Percentiles rank a stretch among this genome's conserved stretches.
phyloP scores from a whole-genome alignment of 2,113 vertebrate genomes.

The Ciconia maguari region DNA sequence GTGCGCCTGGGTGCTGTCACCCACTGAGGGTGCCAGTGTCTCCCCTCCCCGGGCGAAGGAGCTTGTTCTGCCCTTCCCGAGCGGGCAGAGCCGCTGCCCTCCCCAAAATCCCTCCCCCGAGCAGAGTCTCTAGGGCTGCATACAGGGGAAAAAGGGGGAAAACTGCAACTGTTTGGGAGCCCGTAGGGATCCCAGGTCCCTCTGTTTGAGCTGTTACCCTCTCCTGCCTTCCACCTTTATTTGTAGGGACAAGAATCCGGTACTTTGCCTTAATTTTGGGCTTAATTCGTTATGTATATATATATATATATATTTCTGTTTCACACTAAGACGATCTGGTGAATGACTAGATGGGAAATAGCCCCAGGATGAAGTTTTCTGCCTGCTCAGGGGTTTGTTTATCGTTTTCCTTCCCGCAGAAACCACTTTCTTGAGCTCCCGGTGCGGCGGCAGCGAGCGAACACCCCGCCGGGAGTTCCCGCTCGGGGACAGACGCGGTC shows the following conservation, averaged over 20 bases:
- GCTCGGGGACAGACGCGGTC: background rate
- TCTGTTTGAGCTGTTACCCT: background rate
- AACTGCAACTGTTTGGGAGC: background rate
- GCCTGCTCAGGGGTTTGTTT: background rate
- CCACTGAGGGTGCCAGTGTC: background rate
- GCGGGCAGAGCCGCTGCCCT: background rate
- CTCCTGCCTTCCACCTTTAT: background rate
- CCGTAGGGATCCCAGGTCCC: background rate
- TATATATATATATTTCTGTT: background rate
- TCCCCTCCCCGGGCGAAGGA: background rate
- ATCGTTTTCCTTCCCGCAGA: background rate
- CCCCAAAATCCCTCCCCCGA: background rate
- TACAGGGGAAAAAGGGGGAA: accelerated
- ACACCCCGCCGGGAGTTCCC: background rate
- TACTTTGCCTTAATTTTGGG: accelerated
- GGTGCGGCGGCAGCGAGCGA: background rate
- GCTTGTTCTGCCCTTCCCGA: background rate
- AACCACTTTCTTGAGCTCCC: background rate
- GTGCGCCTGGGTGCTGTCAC: background rate
- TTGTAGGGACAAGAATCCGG: background rate
- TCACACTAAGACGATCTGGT: background rate
- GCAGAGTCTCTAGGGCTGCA: background rate
- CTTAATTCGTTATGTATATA: background rate
- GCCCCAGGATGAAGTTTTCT: background rate
- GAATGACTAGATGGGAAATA: background rate